These are phyloP conservation scores for Schizopygopsis pylzovi DNA, from an alignment of 2,797 vertebrate genomes.

Conservation along the genomic window DNA sequence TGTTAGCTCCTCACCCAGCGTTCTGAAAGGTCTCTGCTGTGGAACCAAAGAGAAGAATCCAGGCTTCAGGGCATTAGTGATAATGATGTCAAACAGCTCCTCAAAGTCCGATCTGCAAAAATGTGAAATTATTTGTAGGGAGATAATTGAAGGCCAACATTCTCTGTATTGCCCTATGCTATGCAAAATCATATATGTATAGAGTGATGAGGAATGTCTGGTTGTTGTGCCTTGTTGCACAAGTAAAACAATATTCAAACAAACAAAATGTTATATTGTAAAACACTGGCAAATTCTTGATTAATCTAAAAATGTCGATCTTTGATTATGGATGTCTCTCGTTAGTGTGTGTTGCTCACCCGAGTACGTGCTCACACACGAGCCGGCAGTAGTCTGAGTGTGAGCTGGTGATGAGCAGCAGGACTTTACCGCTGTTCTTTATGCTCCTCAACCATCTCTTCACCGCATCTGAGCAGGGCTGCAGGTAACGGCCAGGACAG, in stretches of 20 bases:
- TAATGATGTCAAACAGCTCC: conserved; percentile 91
- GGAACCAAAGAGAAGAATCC: conserved; percentile 94
- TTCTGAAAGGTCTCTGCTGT: conserved; percentile 90
- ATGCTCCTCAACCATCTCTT: no score
- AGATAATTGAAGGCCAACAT: neutral
- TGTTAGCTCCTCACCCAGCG: conserved; percentile 81
- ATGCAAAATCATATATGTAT: neutral
- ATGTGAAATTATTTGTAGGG: neutral
- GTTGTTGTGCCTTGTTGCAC: neutral
- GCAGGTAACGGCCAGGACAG: conserved; percentile 86
- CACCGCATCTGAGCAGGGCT: no score
- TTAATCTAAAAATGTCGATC: neutral
- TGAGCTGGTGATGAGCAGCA: no score
- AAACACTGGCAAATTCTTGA: neutral
- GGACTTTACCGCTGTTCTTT: no score
- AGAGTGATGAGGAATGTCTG: neutral
- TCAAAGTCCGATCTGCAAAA: conserved; percentile 87
- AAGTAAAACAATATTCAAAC: neutral
- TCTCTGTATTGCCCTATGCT: neutral
- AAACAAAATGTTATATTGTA: neutral
- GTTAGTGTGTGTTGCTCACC: conserved; percentile 53
- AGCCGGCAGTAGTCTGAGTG: no score
- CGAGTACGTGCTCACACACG: no score
- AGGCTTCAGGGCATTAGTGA: conserved; percentile 95
- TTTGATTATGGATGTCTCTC: no score